phyloP scores from a whole-genome alignment of 2,797 vertebrate genomes.

The Champsocephalus gunnari region DNA sequence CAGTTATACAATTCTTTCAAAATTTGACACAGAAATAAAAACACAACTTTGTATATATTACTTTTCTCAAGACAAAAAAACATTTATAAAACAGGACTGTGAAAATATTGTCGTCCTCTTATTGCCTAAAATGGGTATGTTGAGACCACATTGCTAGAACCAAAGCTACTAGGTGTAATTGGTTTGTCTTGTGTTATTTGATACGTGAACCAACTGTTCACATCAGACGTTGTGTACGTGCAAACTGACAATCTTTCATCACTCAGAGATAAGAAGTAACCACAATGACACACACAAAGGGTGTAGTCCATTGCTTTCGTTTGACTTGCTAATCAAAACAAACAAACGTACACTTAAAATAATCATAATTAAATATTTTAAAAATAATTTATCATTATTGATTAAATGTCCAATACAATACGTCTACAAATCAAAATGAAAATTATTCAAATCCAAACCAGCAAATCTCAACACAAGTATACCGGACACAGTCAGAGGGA shows the following conservation, averaged over 20 bases:
- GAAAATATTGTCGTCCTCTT: slow-evolving; percentile 89
- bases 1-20: slow-evolving; percentile 77
- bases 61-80: slow-evolving; percentile 85
- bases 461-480: slow-evolving; percentile 80
- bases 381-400: slow-evolving; percentile 70
- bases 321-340: background rate
- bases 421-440: slow-evolving; percentile 52
- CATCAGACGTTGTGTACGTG: slow-evolving; percentile 73
- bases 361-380: slow-evolving; percentile 19
- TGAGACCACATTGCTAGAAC: slow-evolving; percentile 85
- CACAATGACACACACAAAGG: slow-evolving; percentile 69
- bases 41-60: slow-evolving; percentile 41
- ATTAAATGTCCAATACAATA: slow-evolving; percentile 70
- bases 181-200: slow-evolving; percentile 46
- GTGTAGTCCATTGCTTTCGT: background rate
- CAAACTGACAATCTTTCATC: slow-evolving; percentile 67
- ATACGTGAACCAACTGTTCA: slow-evolving; percentile 48
- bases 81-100: slow-evolving; percentile 91
- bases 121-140: slow-evolving; percentile 96
- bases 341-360: slow-evolving; percentile 44
- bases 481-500: slow-evolving; percentile 84
- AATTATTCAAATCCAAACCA: slow-evolving; percentile 79
- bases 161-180: slow-evolving; percentile 84
- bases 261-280: slow-evolving; percentile 78
- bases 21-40: slow-evolving; percentile 78